phyloP scores from a whole-genome alignment of 1,140 invertebrate genomes.

The Sitodiplosis mosellana region DNA sequence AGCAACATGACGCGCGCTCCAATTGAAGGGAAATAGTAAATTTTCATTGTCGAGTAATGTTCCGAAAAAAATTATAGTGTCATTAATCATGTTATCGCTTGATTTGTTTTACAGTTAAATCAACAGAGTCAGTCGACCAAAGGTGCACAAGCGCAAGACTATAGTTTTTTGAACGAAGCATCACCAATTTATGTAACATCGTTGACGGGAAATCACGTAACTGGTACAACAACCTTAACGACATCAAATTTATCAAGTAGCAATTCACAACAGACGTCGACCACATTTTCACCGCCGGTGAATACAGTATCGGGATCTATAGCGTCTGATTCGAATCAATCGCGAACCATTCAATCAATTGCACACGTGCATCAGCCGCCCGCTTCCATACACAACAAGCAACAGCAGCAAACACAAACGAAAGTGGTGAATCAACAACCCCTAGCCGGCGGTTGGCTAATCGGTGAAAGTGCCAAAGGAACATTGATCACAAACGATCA shows the following conservation, averaged over 20 bases:
- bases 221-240: conserved; percentile 33
- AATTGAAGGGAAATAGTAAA: no score
- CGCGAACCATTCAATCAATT: neutral
- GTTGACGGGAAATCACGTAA: conserved; percentile 40
- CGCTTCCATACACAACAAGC: neutral
- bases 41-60: no score
- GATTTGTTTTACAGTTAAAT: conserved; percentile 35
- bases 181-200: conserved; percentile 64
- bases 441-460: neutral
- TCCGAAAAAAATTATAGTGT: no score
- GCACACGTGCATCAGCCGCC: neutral
- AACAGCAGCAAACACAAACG: neutral
- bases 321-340: neutral
- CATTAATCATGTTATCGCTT: no score
- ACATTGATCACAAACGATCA: neutral
- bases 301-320: conserved; percentile 1
- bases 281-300: conserved; percentile 9
- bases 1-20: no score
- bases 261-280: conserved; percentile 2
- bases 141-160: conserved; percentile 33
- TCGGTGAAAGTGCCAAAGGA: neutral
- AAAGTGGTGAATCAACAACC: neutral
- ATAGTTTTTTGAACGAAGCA: conserved; percentile 23
- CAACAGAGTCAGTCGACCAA: conserved; percentile 34
- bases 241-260: conserved; percentile 27